Conservation (phyloP, 2,888 invertebrate species). For the Sinelater perroti region DNA sequence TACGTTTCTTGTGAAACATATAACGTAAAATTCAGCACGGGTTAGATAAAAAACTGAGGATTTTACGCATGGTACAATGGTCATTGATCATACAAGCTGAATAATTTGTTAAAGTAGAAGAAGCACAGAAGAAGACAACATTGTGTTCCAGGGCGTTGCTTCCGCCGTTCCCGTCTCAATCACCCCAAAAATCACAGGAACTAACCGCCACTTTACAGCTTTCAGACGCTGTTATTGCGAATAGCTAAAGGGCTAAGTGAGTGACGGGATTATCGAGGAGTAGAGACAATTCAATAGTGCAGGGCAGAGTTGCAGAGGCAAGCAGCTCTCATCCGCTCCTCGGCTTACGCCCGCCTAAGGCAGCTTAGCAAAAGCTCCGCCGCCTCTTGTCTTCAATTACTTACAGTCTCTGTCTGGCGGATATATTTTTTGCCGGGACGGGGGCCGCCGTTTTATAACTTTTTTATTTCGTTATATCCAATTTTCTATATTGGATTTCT, state of each 20-base stretch:
- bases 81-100: too few relatives aligned
- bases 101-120: too few relatives aligned
- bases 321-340: conserved; percentile 26
- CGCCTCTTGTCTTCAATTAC: conserved; percentile 44
- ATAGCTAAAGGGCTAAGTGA: conserved; percentile 30
- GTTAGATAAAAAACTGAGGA: too few relatives aligned
- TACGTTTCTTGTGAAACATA: too few relatives aligned
- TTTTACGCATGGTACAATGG: too few relatives aligned
- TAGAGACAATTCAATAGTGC: conserved; percentile 36
- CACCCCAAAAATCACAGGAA: conserved; percentile 11
- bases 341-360: conserved; percentile 34
- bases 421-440: conserved; percentile 43
- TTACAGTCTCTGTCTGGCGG: conserved; percentile 42
- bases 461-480: conserved; percentile 49
- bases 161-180: too few relatives aligned
- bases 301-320: conserved; percentile 13
- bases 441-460: conserved; percentile 46
- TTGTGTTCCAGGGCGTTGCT: too few relatives aligned
- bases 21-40: too few relatives aligned
- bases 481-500: conserved; percentile 47
- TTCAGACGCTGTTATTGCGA: conserved; percentile 26
- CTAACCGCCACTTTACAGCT: conserved; percentile 22
- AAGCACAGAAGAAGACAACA: too few relatives aligned
- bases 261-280: conserved; percentile 28
- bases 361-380: conserved; percentile 38